phyloP scores from a whole-genome alignment of 2,797 vertebrate genomes.

The Siniperca obscura region DNA sequence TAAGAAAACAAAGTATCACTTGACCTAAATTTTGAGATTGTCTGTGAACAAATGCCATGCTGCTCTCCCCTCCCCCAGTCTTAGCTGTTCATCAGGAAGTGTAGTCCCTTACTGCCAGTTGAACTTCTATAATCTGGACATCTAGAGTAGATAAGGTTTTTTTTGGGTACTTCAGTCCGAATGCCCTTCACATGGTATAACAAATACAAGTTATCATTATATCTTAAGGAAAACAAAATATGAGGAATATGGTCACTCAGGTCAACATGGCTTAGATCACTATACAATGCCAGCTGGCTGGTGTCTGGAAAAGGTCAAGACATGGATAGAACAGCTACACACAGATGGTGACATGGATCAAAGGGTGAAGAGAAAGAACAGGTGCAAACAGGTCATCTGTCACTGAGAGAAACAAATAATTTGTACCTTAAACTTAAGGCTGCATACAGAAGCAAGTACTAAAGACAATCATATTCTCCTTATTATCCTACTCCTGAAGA shows the following conservation, averaged over 20 bases:
- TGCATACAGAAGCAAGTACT: not conserved
- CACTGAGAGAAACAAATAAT: not conserved
- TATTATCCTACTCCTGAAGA: not conserved
- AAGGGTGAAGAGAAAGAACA: conserved; percentile 52
- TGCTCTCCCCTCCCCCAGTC: not conserved
- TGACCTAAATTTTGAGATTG: conserved; percentile 38
- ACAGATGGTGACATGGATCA: conserved; percentile 78
- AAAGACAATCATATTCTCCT: not conserved
- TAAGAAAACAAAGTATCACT: conserved; percentile 10
- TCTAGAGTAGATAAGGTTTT: too few species aligned
- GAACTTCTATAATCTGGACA: too few species aligned
- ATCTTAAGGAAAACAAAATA: too few species aligned
- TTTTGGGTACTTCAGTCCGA: too few species aligned
- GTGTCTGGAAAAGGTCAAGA: conserved; percentile 54
- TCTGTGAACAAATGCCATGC: conserved; percentile 31
- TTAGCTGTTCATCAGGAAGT: too few species aligned
- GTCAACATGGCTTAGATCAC: conserved; percentile 34
- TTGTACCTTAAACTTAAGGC: not conserved
- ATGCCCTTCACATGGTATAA: too few species aligned
- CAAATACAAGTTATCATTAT: too few species aligned
- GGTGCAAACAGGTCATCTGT: conserved; percentile 46
- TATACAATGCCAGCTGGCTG: conserved; percentile 55
- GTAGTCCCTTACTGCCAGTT: too few species aligned
- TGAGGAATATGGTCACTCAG: too few species aligned
- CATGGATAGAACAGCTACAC: conserved; percentile 31